phyloP scores from a whole-genome alignment of 2,797 vertebrate genomes.

The Fistularia tabacaria region DNA sequence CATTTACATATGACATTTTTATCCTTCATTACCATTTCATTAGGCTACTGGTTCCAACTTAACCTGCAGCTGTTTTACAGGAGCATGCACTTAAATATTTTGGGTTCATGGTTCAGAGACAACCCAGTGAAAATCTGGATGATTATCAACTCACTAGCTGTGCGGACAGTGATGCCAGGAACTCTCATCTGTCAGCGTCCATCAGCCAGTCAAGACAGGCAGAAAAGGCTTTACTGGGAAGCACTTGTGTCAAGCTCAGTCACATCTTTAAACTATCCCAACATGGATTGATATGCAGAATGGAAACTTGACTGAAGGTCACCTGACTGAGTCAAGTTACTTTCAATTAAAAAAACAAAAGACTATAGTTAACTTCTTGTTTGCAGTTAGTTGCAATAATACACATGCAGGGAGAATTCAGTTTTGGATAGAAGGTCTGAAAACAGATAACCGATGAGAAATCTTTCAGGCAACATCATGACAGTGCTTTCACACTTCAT shows the following conservation, averaged over 20 bases:
- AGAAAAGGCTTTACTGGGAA: slow-evolving; percentile 39
- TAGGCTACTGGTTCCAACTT: no score
- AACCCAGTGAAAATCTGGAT: slow-evolving; percentile 17
- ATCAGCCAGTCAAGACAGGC: slow-evolving; percentile 23
- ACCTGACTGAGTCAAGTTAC: not conserved
- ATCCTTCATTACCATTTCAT: no score
- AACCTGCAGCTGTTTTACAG: not conserved
- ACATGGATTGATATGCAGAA: slow-evolving; percentile 36
- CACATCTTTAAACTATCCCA: slow-evolving; percentile 43
- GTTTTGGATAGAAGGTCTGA: not conserved
- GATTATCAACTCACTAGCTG: slow-evolving; percentile 24
- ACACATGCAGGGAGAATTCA: no score
- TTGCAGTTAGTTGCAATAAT: no score
- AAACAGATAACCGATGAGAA: no score
- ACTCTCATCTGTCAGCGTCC: slow-evolving; percentile 33
- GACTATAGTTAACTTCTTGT: not conserved
- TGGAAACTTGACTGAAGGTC: slow-evolving; percentile 45
- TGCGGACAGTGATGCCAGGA: slow-evolving; percentile 31
- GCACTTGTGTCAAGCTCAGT: slow-evolving; percentile 36
- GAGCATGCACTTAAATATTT: not conserved
- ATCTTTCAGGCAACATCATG: no score
- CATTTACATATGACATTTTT: no score
- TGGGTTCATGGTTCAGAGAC: slow-evolving; percentile 2
- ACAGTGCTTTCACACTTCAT: no score
- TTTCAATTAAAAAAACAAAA: not conserved